Percentiles rank a stretch among this genome's conserved stretches.
These are phyloP conservation scores for Heliconius hermathena DNA, from an alignment of 1,140 invertebrate species.

Conservation along the genomic window DNA sequence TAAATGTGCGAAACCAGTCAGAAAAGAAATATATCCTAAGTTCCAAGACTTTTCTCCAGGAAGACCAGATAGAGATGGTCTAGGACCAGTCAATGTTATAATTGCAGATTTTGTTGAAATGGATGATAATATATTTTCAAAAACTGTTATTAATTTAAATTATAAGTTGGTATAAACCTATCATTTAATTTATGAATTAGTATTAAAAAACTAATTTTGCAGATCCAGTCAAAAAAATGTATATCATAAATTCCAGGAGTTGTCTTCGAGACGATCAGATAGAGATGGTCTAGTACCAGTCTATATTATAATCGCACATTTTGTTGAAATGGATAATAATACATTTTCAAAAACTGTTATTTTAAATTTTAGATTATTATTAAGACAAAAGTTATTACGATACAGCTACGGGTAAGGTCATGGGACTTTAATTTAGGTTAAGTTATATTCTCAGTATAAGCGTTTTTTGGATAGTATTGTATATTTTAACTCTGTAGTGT, in stretches of 20 bases:
- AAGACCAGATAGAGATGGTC: slow-evolving; percentile 49
- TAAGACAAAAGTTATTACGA: slow-evolving; percentile 56
- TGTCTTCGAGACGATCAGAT: slow-evolving; percentile 77
- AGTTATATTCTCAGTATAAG: background rate
- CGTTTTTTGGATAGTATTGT: background rate
- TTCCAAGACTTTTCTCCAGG: slow-evolving; percentile 81
- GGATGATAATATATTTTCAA: slow-evolving; percentile 80
- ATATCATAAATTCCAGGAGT: slow-evolving; percentile 78
- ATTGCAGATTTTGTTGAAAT: slow-evolving; percentile 84
- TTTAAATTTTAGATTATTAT: background rate
- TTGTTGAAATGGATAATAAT: slow-evolving; percentile 81
- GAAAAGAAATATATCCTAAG: slow-evolving; percentile 81
- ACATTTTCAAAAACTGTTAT: slow-evolving; percentile 83
- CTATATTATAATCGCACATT: slow-evolving; percentile 85
- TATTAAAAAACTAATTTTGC: no score
- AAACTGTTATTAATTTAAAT: slow-evolving; percentile 83
- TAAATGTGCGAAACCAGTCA: slow-evolving; percentile 81
- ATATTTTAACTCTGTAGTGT: background rate
- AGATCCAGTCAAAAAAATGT: slow-evolving; percentile 77
- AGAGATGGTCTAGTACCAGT: slow-evolving; percentile 53
- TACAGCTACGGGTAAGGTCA: slow-evolving; percentile 52
- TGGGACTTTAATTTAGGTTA: background rate
- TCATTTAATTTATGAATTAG: no score
- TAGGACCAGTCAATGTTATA: slow-evolving; percentile 82
- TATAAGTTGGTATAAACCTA: slow-evolving; percentile 57